Evolutionary conservation across 1,140 invertebrate genomes (phyloP).

Genomic region (Bombus impatiens): DNA sequence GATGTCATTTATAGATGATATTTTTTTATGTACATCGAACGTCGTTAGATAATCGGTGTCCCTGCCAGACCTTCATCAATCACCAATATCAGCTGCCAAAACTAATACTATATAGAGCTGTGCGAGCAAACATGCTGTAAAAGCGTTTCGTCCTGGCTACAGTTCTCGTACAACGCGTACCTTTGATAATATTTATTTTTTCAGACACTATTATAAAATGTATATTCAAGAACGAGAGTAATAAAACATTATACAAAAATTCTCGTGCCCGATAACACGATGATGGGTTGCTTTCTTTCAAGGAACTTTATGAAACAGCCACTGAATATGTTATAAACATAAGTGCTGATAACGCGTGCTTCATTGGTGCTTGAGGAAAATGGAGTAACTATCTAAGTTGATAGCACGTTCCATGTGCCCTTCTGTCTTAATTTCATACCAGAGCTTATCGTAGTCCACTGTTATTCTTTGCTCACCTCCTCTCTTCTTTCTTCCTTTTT

Average conservation of each 20-base stretch:
- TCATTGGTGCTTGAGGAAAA: slow-evolving; percentile 59
- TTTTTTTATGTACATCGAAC: slow-evolving; percentile 50
- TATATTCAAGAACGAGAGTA: not conserved
- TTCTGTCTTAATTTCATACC: slow-evolving; percentile 60
- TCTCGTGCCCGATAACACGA: not conserved
- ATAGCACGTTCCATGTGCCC: slow-evolving; percentile 39
- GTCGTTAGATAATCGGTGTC: slow-evolving; percentile 62
- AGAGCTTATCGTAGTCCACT: slow-evolving; percentile 50
- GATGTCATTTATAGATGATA: slow-evolving; percentile 56
- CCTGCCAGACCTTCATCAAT: slow-evolving; percentile 63
- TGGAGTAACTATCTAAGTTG: slow-evolving; percentile 59
- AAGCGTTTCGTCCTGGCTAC: not conserved
- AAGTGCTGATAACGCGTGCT: slow-evolving; percentile 48
- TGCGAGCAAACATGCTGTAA: slow-evolving; percentile 48
- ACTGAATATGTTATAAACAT: slow-evolving; percentile 47
- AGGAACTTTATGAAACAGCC: not conserved
- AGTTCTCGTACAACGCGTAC: not conserved
- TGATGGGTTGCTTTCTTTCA: slow-evolving; percentile 2
- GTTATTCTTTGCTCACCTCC: slow-evolving; percentile 15
- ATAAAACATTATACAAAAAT: not conserved
- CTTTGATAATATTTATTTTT: not conserved
- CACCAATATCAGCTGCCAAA: slow-evolving; percentile 64
- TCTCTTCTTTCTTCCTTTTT: not conserved
- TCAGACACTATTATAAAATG: not conserved
- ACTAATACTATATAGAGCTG: slow-evolving; percentile 42